Conservation (phyloP, 2,113 vertebrate genomes). For the Pagrus major region DNA sequence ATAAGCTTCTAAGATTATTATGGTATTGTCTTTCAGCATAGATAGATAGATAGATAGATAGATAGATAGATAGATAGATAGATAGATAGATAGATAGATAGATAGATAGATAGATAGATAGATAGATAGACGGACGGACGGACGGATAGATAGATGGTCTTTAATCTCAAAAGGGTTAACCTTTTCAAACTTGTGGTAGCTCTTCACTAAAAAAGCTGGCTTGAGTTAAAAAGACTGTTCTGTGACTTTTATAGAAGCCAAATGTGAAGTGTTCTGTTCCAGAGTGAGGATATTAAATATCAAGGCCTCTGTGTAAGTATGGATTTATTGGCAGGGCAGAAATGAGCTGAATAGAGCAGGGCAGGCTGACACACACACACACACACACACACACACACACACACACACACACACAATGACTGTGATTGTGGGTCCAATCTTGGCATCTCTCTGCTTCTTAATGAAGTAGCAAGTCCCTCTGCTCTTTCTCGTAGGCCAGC, state of each 20-base stretch:
- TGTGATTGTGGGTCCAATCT: constrained; percentile 47
- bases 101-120: no score
- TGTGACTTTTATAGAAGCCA: constrained; percentile 38
- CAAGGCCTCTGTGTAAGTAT: constrained; percentile 47
- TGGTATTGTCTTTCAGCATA: no score
- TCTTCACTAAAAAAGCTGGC: constrained; percentile 20
- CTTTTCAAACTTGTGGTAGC: neutral
- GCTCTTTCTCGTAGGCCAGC: constrained; percentile 54
- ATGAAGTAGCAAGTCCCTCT: constrained; percentile 68
- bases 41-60: no score
- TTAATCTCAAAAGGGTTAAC: neutral
- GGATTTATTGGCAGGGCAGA: constrained; percentile 55
- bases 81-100: no score
- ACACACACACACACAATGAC: constrained; percentile 17
- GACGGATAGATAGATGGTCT: neutral
- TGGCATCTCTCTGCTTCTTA: constrained; percentile 61
- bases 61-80: no score
- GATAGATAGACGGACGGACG: no score
- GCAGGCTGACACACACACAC: constrained; percentile 11
- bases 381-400: constrained; percentile 15
- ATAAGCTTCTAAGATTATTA: no score
- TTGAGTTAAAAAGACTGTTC: neutral
- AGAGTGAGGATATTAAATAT: constrained; percentile 59
- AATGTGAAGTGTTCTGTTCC: constrained; percentile 26
- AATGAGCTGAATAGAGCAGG: constrained; percentile 39